Conservation (phyloP, 2,797 vertebrate species). For the Brotogeris chrysoptera region DNA sequence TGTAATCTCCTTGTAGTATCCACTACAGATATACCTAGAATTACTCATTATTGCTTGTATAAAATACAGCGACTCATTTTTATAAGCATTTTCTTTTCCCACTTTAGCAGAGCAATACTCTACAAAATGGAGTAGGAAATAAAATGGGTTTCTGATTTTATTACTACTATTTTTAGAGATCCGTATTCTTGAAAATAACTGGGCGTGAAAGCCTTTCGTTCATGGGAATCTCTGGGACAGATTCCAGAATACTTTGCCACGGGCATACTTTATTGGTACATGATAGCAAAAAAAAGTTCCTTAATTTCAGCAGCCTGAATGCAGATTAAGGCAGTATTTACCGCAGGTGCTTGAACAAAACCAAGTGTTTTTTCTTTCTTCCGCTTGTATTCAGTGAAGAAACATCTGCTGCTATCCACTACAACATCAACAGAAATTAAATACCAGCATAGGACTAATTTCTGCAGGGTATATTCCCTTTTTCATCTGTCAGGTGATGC, state of each 20-base stretch:
- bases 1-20: background rate
- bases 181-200: background rate
- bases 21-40: background rate
- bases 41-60: background rate
- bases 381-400: background rate
- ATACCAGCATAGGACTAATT: background rate
- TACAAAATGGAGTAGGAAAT: background rate
- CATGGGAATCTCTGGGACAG: background rate
- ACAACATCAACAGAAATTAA: background rate
- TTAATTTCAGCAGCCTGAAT: background rate
- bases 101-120: background rate
- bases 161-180: background rate
- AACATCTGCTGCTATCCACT: background rate
- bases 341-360: background rate
- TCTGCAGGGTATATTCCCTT: background rate
- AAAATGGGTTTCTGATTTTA: background rate
- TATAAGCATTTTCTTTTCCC: background rate
- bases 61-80: background rate
- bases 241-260: background rate
- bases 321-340: background rate
- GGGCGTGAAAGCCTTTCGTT: background rate
- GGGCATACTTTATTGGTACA: background rate
- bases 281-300: background rate
- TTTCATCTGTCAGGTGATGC: background rate
- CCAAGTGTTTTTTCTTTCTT: background rate